A percentile compares a stretch with the other conserved stretches of the same genome.
Conservation (phyloP, 2,113 vertebrate species). For the Toxotes jaculatrix region DNA sequence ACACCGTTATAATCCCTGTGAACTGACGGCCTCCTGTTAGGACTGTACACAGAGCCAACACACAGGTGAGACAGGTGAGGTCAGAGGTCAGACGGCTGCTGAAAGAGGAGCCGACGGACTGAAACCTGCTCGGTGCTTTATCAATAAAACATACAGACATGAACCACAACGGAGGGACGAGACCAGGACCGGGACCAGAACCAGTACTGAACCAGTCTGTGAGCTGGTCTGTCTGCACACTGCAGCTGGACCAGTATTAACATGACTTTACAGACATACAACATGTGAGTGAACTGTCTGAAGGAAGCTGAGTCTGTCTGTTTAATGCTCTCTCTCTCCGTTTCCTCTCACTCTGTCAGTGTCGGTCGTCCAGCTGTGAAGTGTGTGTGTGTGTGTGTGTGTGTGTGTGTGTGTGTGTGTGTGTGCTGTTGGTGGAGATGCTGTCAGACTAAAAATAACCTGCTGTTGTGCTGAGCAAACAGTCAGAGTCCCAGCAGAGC, state of each 20-base stretch:
- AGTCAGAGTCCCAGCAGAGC: conserved; percentile 54
- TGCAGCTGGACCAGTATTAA: too few relatives aligned
- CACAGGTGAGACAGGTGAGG: too few relatives aligned
- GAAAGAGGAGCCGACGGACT: not conserved
- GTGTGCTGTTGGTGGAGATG: conserved; percentile 21
- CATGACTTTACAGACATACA: too few relatives aligned
- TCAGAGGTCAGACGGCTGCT: too few relatives aligned
- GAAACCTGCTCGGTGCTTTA: not conserved
- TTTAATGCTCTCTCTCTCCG: not conserved
- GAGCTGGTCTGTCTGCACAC: too few relatives aligned
- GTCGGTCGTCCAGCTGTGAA: conserved; percentile 8
- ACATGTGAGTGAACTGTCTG: too few relatives aligned
- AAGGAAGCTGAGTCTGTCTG: not conserved
- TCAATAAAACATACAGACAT: conserved; percentile 46
- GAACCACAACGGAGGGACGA: too few relatives aligned
- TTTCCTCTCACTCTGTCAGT: conserved; percentile 15
- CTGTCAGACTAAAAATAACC: conserved; percentile 72
- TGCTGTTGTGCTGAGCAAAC: conserved; percentile 64
- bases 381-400: conserved; percentile 21
- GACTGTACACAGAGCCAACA: too few relatives aligned
- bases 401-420: conserved; percentile 28
- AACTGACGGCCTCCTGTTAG: too few relatives aligned
- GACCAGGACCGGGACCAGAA: too few relatives aligned
- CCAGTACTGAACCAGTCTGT: too few relatives aligned
- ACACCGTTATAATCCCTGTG: too few relatives aligned